Evolutionary conservation across 2,113 vertebrate genomes (phyloP).

Genomic region (Cnemophilus loriae): DNA sequence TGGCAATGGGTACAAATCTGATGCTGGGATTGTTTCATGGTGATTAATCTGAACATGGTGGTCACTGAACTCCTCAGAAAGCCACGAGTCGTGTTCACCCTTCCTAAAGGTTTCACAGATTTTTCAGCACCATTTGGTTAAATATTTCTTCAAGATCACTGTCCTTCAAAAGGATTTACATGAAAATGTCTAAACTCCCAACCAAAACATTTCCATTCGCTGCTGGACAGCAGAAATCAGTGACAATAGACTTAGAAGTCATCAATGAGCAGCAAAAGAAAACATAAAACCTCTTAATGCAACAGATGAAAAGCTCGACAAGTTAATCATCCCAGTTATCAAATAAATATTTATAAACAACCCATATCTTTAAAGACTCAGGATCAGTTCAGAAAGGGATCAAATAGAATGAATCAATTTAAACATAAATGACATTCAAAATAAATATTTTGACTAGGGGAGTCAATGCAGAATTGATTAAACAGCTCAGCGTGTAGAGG

Average conservation of each 20-base stretch:
- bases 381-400: not conserved
- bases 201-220: not conserved
- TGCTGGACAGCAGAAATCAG: not conserved
- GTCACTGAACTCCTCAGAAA: not conserved
- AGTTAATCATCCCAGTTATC: not conserved
- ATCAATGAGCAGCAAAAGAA: not conserved
- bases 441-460: not conserved
- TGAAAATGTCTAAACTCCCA: not conserved
- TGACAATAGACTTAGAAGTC: not conserved
- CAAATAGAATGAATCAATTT: not conserved
- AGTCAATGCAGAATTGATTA: not conserved
- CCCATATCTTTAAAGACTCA: not conserved
- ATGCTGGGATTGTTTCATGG: not conserved
- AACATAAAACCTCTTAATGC: not conserved
- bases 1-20: not conserved
- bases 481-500: not conserved
- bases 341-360: not conserved
- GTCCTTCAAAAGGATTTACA: not conserved
- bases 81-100: not conserved
- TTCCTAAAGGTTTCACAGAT: not conserved
- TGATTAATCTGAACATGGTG: not conserved
- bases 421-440: not conserved
- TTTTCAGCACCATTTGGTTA: not conserved
- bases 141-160: not conserved
- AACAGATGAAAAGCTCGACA: not conserved